Evolutionary conservation across 2,113 vertebrate species (phyloP), one percentile per base, ranked within the genome.

Genomic region (Scophthalmus maximus): DNA sequence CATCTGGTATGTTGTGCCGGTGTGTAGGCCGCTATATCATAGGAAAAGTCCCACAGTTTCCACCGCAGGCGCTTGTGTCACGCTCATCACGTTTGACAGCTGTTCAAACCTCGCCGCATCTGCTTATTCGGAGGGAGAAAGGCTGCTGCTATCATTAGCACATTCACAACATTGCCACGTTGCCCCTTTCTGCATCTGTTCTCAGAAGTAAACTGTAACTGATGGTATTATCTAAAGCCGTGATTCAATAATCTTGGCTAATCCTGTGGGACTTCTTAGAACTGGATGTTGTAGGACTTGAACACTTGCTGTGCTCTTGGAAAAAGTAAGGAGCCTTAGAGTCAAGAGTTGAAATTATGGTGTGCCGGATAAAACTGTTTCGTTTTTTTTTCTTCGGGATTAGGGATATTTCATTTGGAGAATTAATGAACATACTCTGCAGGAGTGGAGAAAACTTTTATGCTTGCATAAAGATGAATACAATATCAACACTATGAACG

Each of bases 201-300:
- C 87, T 91, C 86, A 78, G 76, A 87, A 91, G 86, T 84, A 87
- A 90, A 90, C 80, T 92, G 91, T 89, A 90, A 90, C 89, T 87
- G 88, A 91, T 91, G 88, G 87, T 80, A 90, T 92, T 92, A 92
- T 91, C 89, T 90, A 88, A 92, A 92, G 87, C 87, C 58, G 67
- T 92, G 91, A 92, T 92, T 91, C 88, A 92, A 92, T 91, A 92
- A 92, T 92, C 88, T 53, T 88, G 75, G 87, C 75, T 92, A 90
- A 92, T 91, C 91, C 89, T 59, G 36, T 65, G 87, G 90, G 88
- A 89, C 86, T 88, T 90, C 79, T 88, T 64, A 86, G 82, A 82
- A 83, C 82, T 87, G 79, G 81, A 68, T 92, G 87, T 83, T 84
- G 89, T 85, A 74, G 80, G 57, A 82, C 87, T n/a, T 81, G 75